phyloP scores from a whole-genome alignment of 2,888 invertebrate genomes.

The Rhingia campestris region DNA sequence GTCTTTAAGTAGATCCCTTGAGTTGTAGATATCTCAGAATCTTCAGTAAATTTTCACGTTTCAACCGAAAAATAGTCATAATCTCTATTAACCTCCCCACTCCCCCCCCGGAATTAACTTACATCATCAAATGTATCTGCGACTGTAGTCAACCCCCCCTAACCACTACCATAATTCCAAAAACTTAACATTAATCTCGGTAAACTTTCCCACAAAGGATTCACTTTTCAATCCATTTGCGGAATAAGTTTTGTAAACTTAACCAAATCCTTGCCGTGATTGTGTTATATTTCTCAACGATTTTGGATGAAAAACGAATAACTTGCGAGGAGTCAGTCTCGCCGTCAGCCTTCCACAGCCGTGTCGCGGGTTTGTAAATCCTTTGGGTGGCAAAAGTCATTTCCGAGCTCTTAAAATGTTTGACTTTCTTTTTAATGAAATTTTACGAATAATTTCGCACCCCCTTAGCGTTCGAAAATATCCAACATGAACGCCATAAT shows the following conservation, averaged over 20 bases:
- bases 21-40: no score
- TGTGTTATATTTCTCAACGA: constrained; percentile 24
- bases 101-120: no score
- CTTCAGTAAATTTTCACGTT: no score
- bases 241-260: constrained; percentile 12
- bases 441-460: constrained; percentile 50
- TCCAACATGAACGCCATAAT: constrained; percentile 26
- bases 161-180: no score
- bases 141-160: no score
- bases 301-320: neutral
- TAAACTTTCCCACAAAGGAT: constrained; percentile 13
- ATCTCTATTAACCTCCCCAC: no score
- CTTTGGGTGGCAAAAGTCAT: constrained; percentile 19
- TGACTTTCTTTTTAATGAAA: constrained; percentile 64
- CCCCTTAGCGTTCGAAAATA: constrained; percentile 24
- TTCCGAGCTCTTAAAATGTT: constrained; percentile 46
- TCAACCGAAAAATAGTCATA: no score
- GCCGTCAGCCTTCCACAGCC: neutral
- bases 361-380: constrained; percentile 4
- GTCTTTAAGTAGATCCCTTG: no score
- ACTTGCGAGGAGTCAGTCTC: neutral
- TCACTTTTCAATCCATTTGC: constrained; percentile 4
- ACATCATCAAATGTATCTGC: no score
- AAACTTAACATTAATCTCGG: no score
- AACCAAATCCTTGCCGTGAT: neutral